Evolutionary conservation across 2,888 invertebrate genomes (phyloP), one percentile per base, ranked within the genome.

Genomic region (Sialis fuliginosa): DNA sequence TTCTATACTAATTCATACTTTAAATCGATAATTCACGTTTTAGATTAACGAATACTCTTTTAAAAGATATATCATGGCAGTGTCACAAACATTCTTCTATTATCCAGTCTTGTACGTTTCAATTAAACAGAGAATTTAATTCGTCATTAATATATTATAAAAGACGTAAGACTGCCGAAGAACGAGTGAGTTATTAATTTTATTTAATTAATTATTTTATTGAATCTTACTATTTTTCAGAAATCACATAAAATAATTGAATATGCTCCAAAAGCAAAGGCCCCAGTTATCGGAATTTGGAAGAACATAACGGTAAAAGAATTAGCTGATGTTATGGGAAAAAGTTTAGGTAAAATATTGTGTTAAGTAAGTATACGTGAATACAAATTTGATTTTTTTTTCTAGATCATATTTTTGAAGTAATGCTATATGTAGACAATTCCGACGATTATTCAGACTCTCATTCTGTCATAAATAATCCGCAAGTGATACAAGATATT

Each of bases 281-380:
- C 63, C 0, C 72, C 57, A 2, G 67, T 79, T 1, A 65, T 86
- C 0, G 76, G 79, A 43, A 70, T 91, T 51, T 89, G 89, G 87
- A 67, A 74, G 42, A 75, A 82, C 56, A 91, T 92, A 75, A 87
- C 86, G 0, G 79, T 90, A 0, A 59, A 62, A 31, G 81, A 92
- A 56, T 61, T 93, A 47, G 82, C 88, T 1, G 58, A 68, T 43
- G 70, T 77, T 0, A 58, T 85, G 33, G 64, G 70, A 4, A 77
- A 75, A 59, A 70, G 79, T 59, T 57, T 79, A 51, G 79, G 81
- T 77, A 66, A 65, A 58, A 52, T 34, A 31, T 50, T 30, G 34
- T 13, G 22, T 12, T 41, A 41, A 12, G 6, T 8, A 42, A 6
- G 10, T 22, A 12, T 8, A 42, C 6, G 22, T 5, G 3, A n/a